Conservation (phyloP, 2,888 invertebrate genomes). For the Synergus umbraculus region DNA sequence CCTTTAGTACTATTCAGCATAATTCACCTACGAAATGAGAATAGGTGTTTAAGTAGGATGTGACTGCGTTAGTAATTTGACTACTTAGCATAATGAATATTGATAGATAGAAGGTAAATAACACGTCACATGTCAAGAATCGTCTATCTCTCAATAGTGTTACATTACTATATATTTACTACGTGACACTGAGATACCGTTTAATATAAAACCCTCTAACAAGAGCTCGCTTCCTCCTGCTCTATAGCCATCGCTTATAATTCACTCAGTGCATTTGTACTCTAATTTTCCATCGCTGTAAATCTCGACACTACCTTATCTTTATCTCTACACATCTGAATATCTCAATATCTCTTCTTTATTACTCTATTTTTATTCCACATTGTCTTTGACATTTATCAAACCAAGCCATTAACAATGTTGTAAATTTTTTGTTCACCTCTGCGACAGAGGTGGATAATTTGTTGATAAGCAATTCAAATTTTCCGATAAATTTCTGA, state of each 20-base stretch:
- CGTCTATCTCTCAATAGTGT: not conserved
- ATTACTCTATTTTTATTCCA: not conserved
- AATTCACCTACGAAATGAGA: not conserved
- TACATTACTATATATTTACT: conserved; percentile 15
- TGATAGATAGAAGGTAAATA: conserved; percentile 21
- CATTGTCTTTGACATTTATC: too few relatives aligned
- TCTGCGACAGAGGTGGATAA: too few relatives aligned
- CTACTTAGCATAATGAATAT: conserved; percentile 32
- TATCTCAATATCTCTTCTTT: not conserved
- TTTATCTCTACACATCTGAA: not conserved
- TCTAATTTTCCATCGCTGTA: not conserved
- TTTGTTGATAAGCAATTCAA: too few relatives aligned
- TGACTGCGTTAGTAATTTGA: conserved; percentile 30
- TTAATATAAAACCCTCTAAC: not conserved
- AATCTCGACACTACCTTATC: not conserved
- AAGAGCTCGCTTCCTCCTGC: not conserved
- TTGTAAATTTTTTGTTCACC: too few relatives aligned
- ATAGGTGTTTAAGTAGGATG: conserved; percentile 28
- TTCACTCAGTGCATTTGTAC: not conserved
- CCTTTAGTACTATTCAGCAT: conserved; percentile 9
- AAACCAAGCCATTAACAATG: too few relatives aligned
- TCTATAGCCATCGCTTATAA: not conserved
- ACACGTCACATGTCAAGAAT: conserved; percentile 4
- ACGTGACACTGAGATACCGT: not conserved
- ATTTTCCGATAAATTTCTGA: too few relatives aligned